These are phyloP conservation scores for Lemur catta DNA, from an alignment of 2,797 vertebrate genomes.

Conservation along the genomic window DNA sequence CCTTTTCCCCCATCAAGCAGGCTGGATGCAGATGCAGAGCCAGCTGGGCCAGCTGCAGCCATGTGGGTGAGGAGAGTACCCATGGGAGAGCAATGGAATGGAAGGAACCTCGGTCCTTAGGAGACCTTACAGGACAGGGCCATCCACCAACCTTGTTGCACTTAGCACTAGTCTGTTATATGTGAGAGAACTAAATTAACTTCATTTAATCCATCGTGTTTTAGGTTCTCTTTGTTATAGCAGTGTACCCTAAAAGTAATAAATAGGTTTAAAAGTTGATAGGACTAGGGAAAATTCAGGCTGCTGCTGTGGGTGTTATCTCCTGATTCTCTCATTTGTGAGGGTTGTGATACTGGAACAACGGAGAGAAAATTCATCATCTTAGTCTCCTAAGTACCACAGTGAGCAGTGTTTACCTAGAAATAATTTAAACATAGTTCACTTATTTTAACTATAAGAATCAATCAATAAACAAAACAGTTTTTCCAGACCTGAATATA, in stretches of 20 bases:
- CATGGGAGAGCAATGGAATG: background rate
- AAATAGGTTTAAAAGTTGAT: background rate
- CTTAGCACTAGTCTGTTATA: background rate
- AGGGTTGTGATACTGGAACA: background rate
- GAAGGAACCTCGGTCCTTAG: background rate
- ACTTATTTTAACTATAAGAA: background rate
- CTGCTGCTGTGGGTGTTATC: background rate
- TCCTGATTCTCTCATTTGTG: background rate
- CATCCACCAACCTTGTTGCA: no score
- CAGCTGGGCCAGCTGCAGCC: background rate
- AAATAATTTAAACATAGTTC: background rate
- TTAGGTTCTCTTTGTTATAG: background rate
- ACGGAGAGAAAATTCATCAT: background rate
- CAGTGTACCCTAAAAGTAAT: background rate
- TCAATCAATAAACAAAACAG: background rate
- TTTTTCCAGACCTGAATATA: background rate
- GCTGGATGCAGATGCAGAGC: background rate
- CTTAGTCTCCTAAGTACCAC: background rate
- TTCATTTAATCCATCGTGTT: background rate
- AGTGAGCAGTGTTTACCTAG: background rate
- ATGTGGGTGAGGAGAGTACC: background rate
- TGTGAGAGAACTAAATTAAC: background rate
- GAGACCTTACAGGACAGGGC: background rate
- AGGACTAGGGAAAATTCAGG: background rate
- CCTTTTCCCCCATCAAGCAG: background rate